Conservation (phyloP, 1,140 invertebrate genomes). For the Coptotermes formosanus region DNA sequence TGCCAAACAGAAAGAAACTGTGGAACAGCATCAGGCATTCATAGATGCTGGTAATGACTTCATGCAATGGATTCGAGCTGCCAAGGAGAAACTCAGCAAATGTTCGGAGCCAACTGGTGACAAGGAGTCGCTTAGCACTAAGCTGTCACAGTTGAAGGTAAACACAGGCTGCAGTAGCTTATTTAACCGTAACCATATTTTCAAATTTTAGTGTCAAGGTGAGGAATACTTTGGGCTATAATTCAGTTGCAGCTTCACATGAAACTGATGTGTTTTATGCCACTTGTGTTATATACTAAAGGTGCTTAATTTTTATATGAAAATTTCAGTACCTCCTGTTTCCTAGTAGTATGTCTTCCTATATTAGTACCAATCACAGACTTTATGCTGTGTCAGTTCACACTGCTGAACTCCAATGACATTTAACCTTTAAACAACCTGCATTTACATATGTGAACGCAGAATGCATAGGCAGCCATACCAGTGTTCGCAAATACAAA, state of each 20-base stretch:
- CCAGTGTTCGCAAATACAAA: too few species aligned
- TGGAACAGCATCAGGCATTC: slow-evolving; percentile 86
- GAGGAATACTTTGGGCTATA: too few species aligned
- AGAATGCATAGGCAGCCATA: too few species aligned
- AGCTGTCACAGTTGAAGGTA: slow-evolving; percentile 77
- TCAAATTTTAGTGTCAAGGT: background rate
- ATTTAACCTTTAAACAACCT: too few species aligned
- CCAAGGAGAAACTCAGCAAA: slow-evolving; percentile 87
- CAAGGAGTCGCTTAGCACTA: slow-evolving; percentile 81
- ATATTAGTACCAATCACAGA: too few species aligned
- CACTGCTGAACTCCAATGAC: too few species aligned
- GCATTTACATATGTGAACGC: too few species aligned
- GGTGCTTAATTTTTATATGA: background rate
- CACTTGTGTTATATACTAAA: too few species aligned
- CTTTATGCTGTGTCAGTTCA: too few species aligned
- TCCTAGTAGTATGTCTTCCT: background rate
- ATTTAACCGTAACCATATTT: background rate
- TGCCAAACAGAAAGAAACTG: slow-evolving; percentile 86
- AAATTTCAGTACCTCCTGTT: background rate
- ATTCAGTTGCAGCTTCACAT: too few species aligned
- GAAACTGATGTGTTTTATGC: background rate
- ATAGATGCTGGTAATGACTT: slow-evolving; percentile 90
- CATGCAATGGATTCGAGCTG: slow-evolving; percentile 83
- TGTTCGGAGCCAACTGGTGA: slow-evolving; percentile 93
- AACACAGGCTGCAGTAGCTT: slow-evolving; percentile 22